Evolutionary conservation across 1,140 invertebrate genomes (phyloP), one percentile per base, ranked within the genome.

Genomic region (Lasioglossum albipes): DNA sequence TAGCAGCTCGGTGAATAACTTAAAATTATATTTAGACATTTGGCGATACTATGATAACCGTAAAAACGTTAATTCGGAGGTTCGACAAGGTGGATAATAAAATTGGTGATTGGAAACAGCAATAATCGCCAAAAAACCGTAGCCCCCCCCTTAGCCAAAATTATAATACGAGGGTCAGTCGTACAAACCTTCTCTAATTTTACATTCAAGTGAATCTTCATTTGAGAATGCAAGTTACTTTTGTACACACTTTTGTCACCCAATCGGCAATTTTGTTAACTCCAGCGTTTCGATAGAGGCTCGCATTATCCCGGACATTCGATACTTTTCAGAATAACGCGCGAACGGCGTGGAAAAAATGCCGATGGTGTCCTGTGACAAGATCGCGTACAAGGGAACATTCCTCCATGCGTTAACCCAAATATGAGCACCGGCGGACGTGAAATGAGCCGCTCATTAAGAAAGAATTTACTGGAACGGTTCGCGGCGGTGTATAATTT

Each of bases 361-460:
- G 77, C 52, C 62, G 77, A 62, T 16, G 52, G 52, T 62, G 57
- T 74, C 71, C 70, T 79, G 62, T 59, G 77, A 79, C 77, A 79
- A 54, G 57, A 78, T 76, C 67, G 59, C 20, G 13, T 78, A 78
- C 18, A 71, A 42, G 61, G 27, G 67, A 80, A 87, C 88, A 91
- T 92, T 92, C 91, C 90, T 91, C 84, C 91, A 90, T 91, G 89
- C 85, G 89, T 91, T 92, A 91, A 90, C 90, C 89, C 86, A 92
- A 92, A 92, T 91, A 90, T 88, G 83, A 85, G 72, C 74, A 75
- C 76, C 73, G 82, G 86, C 83, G 81, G 87, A 84, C 57, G 82
- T 68, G 82, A 82, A 87, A 87, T 84, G 80, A 87, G 81, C 67
- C 64, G 81, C 87, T 91, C 86, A 87, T 91, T 91, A 92, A 88